phyloP scores from a whole-genome alignment of 92 coral and sea anemone species.

The Paragorgia papillata region DNA sequence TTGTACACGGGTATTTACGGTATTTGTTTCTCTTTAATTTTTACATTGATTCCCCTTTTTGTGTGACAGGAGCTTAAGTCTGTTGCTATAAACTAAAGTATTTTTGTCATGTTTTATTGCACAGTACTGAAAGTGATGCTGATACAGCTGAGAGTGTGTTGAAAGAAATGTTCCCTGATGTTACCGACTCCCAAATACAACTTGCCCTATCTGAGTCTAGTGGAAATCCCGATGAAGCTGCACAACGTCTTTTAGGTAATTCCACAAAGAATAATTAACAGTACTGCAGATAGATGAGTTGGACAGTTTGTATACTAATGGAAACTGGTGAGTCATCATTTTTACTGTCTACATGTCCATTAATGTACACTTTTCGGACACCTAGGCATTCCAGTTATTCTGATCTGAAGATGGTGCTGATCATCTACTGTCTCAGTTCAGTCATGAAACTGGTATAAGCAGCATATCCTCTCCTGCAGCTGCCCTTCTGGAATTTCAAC shows the following conservation, averaged over 20 bases:
- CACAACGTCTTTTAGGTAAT: constrained; percentile 42
- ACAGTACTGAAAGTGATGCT: neutral
- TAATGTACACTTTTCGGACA: too few relatives aligned
- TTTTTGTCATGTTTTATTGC: neutral
- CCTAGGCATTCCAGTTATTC: neutral
- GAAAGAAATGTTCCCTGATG: constrained; percentile 42
- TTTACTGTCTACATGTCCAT: too few relatives aligned
- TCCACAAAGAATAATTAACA: too few relatives aligned
- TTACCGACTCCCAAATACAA: constrained; percentile 38
- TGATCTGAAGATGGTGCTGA: neutral
- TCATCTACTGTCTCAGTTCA: too few relatives aligned
- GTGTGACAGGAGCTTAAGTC: too few relatives aligned
- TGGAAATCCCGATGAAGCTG: constrained; percentile 55
- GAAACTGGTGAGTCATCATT: too few relatives aligned
- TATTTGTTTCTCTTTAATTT: too few relatives aligned
- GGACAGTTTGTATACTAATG: too few relatives aligned
- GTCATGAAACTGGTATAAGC: neutral
- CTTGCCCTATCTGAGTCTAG: constrained; percentile 45
- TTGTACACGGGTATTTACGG: too few relatives aligned
- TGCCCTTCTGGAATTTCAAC: constrained; percentile 2
- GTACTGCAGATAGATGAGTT: too few relatives aligned
- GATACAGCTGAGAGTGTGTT: neutral
- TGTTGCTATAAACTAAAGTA: too few relatives aligned
- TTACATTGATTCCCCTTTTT: too few relatives aligned
- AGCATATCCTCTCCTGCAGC: constrained; percentile 12